Evolutionary conservation across 2,888 invertebrate species (phyloP), one percentile per base, ranked within the genome.

Genomic region (Cataglyphis rosenhaueri): DNA sequence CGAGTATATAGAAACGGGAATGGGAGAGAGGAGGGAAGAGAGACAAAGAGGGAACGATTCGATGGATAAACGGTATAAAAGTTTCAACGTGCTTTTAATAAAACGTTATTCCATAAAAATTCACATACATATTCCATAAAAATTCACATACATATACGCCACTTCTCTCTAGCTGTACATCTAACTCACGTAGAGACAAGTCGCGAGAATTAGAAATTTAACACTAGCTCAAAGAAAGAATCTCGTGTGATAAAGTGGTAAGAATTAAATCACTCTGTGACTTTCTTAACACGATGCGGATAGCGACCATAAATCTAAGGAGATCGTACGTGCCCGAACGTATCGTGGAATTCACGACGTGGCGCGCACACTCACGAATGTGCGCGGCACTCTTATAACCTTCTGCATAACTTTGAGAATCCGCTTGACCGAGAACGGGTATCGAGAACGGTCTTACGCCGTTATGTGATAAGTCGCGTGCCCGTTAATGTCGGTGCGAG

Each of bases 401-500:
- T 89, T 91, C 91, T 91, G 92, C 92, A 93, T 93, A 93, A 93
- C 92, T 93, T 92, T 90, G 89, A 89, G 91, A 91, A 92, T 91
- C 92, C 93, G 92, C 91, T 93, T 94, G 93, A 94, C 94, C 94
- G 94, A 94, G 93, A 94, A 92, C 92, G 91, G 91, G 88, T 90
- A 90, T 90, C 90, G 89, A 88, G 90, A 90, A 90, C 90, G 84
- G 92, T 91, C 90, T 91, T 91, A 92, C 92, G 92, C 94, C 94
- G 93, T 94, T 94, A 93, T 91, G 92, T 92, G 94, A 94, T 94
- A 94, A 94, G 92, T 88, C 89, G 87, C 91, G 91, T 90, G 92
- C 93, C 92, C 92, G 92, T 92, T 92, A 93, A 93, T 91, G 91
- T 92, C 84, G 85, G 81, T 91, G 90, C 90, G 90, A 88, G 87